Evolutionary conservation across 2,888 invertebrate species (phyloP).

Genomic region (Abrostola tripartita): DNA sequence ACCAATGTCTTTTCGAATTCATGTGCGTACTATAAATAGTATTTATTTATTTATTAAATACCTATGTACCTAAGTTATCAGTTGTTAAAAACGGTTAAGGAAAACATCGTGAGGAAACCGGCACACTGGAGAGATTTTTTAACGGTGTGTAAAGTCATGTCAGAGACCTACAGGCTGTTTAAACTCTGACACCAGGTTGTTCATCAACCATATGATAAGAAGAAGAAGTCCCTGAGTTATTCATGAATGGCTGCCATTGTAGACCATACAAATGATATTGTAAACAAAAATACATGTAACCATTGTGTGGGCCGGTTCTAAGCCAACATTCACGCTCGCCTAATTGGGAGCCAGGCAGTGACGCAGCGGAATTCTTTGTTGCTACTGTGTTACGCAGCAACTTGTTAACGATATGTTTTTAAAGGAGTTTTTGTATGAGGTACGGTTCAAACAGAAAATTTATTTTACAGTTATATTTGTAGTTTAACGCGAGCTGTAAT

Average conservation of each 20-base stretch:
- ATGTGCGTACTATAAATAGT: no score
- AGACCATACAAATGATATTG: conserved; percentile 29
- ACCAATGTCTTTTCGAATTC: no score
- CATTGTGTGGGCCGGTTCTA: conserved; percentile 49
- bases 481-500: neutral
- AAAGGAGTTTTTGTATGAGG: conserved; percentile 16
- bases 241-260: conserved; percentile 30
- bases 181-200: no score
- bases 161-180: no score
- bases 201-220: no score
- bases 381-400: conserved; percentile 51
- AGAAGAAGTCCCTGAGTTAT: no score
- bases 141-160: no score
- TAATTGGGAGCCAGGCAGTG: conserved; percentile 56
- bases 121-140: no score
- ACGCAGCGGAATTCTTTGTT: conserved; percentile 53
- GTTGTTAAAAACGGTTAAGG: no score
- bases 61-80: no score
- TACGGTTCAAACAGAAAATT: neutral
- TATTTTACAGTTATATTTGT: neutral
- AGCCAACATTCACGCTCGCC: conserved; percentile 48
- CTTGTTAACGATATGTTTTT: conserved; percentile 44
- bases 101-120: no score
- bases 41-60: no score
- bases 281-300: conserved; percentile 35